Evolutionary conservation across 1,140 invertebrate species (phyloP).

Genomic region (Trichogramma pretiosum): DNA sequence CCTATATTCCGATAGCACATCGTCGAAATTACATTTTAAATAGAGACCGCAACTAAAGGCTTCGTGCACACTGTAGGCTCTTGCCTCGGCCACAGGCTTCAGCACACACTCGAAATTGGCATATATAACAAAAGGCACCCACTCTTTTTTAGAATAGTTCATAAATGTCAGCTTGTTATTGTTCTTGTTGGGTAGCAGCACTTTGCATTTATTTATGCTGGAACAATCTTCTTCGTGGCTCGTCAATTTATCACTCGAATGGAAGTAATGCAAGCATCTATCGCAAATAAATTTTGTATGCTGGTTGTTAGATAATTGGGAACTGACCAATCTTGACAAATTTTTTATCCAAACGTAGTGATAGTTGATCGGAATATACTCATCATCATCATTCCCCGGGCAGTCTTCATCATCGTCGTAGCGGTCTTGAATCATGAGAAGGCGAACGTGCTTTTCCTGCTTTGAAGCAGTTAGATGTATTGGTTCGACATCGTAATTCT

Average conservation of each 20-base stretch:
- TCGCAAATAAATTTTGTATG: not conserved
- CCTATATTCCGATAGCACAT: not conserved
- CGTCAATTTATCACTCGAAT: too few species aligned
- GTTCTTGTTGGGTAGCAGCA: too few species aligned
- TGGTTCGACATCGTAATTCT: not conserved
- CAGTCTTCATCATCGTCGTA: not conserved
- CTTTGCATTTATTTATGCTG: too few species aligned
- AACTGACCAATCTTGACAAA: not conserved
- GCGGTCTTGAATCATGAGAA: not conserved
- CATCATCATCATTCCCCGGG: not conserved
- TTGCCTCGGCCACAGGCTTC: not conserved
- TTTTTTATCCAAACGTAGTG: not conserved
- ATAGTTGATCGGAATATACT: not conserved
- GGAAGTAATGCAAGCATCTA: not conserved
- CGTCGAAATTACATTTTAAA: slow-evolving; percentile 3
- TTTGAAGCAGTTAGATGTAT: not conserved
- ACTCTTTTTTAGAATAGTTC: too few species aligned
- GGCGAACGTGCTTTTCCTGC: not conserved
- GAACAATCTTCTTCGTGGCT: too few species aligned
- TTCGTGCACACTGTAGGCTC: not conserved
- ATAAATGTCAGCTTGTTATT: too few species aligned
- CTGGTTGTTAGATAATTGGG: not conserved
- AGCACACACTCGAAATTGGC: not conserved
- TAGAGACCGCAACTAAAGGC: not conserved
- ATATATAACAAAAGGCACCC: too few species aligned